Evolutionary conservation across 1,140 invertebrate genomes (phyloP).

Genomic region (Psilanteris sp.): DNA sequence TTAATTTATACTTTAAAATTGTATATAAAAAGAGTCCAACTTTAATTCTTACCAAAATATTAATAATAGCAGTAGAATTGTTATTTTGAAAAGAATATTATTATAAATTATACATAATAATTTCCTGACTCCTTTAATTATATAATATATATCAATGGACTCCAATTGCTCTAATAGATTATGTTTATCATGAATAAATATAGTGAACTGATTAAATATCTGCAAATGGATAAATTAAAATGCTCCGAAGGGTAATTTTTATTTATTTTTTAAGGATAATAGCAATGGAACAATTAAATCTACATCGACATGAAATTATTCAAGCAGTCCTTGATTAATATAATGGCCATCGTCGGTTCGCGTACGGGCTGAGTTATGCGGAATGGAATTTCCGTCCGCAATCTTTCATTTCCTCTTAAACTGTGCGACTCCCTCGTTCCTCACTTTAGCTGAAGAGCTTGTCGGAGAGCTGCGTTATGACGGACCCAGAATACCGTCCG

Average conservation of each 20-base stretch:
- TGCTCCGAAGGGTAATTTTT: conserved; percentile 15
- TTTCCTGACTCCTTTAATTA: too few relatives aligned
- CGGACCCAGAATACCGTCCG: conserved; percentile 10
- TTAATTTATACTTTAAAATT: too few relatives aligned
- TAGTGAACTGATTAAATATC: too few relatives aligned
- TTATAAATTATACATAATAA: too few relatives aligned
- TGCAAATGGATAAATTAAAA: too few relatives aligned
- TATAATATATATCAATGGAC: too few relatives aligned
- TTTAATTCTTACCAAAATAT: too few relatives aligned
- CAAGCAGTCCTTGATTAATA: conserved; percentile 31
- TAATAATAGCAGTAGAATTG: too few relatives aligned
- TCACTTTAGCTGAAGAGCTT: conserved; percentile 19
- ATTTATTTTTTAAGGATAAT: conserved; percentile 13
- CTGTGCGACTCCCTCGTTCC: conserved; percentile 17
- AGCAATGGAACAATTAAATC: conserved; percentile 27
- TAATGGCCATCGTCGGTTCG: conserved; percentile 35
- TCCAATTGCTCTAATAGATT: too few relatives aligned
- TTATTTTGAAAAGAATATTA: too few relatives aligned
- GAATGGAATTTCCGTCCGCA: conserved; percentile 39
- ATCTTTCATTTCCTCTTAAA: conserved; percentile 53
- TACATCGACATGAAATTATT: conserved; percentile 36
- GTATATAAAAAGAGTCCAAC: too few relatives aligned
- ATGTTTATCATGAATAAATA: too few relatives aligned
- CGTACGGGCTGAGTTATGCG: conserved; percentile 38
- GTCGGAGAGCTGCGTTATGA: conserved; percentile 25